Evolutionary conservation across 1,140 invertebrate species (phyloP).

Genomic region (Brevipalpus yothersi): DNA sequence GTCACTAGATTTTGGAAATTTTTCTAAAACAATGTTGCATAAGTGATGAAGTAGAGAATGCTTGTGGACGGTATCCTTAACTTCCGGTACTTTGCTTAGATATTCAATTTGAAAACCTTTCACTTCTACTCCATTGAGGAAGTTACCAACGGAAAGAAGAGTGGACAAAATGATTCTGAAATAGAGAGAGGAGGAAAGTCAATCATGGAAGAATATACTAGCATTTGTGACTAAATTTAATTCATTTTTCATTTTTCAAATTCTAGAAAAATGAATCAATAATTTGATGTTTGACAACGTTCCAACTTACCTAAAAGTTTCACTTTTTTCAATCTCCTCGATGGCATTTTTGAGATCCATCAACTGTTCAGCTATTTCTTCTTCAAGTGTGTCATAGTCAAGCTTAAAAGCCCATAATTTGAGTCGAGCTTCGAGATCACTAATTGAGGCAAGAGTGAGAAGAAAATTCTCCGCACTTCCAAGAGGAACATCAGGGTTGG

Average conservation of each 20-base stretch:
- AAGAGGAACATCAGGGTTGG: constrained; percentile 78
- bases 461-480: constrained; percentile 96
- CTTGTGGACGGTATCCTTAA: constrained; percentile 97
- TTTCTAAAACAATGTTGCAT: constrained; percentile 89
- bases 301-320: constrained; percentile 54
- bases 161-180: constrained; percentile 47
- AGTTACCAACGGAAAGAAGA: constrained; percentile 81
- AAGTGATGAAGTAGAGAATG: constrained; percentile 90
- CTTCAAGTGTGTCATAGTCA: constrained; percentile 88
- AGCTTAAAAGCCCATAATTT: constrained; percentile 88
- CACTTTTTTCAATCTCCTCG: constrained; percentile 61
- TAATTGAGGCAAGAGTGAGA: constrained; percentile 78
- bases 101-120: constrained; percentile 98
- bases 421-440: constrained; percentile 72
- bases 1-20: constrained; percentile 68
- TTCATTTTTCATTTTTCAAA: too few relatives aligned
- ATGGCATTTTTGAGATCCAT: constrained; percentile 95
- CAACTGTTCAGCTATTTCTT: constrained; percentile 90
- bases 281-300: not conserved
- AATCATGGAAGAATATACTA: too few relatives aligned
- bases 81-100: constrained; percentile 88
- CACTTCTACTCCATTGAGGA: constrained; percentile 76
- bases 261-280: too few relatives aligned
- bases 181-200: not conserved
- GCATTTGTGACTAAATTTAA: too few relatives aligned